Evolutionary conservation across 2,888 invertebrate genomes (phyloP).

Genomic region (Anthophora plumipes): DNA sequence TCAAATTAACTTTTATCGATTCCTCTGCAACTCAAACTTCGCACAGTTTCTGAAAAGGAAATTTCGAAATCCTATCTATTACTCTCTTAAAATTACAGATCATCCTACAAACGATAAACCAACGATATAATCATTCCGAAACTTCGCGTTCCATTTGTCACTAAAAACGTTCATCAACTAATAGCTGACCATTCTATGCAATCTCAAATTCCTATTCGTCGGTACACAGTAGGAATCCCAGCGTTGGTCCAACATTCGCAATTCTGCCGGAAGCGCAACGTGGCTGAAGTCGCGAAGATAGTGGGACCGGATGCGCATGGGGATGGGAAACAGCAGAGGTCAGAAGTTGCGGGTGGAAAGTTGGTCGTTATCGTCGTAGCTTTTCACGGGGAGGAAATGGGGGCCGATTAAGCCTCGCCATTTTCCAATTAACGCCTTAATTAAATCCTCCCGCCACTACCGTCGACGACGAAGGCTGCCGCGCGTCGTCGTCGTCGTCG

Average conservation of each 20-base stretch:
- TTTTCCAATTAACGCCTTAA: slow-evolving; percentile 84
- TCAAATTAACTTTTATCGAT: no score
- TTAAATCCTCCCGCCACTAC: slow-evolving; percentile 78
- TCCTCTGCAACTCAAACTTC: no score
- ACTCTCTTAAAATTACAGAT: no score
- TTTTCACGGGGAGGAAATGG: slow-evolving; percentile 79
- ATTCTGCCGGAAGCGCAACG: slow-evolving; percentile 12
- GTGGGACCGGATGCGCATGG: background rate
- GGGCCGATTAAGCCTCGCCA: slow-evolving; percentile 82
- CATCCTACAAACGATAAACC: no score
- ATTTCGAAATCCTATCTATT: no score
- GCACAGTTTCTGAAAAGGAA: no score
- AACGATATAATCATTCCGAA: background rate
- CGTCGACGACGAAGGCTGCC: slow-evolving; percentile 34
- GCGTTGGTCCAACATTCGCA: slow-evolving; percentile 19
- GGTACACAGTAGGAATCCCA: slow-evolving; percentile 13
- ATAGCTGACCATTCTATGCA: background rate
- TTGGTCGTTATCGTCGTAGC: slow-evolving; percentile 80
- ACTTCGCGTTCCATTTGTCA: background rate
- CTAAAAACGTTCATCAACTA: background rate
- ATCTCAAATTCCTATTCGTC: background rate
- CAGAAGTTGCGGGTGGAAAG: slow-evolving; percentile 73
- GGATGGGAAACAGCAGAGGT: slow-evolving; percentile 55
- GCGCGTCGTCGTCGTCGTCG: slow-evolving; percentile 2
- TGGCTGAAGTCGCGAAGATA: background rate